phyloP scores from a whole-genome alignment of 2,797 vertebrate genomes.

The Alfaro cultratus region DNA sequence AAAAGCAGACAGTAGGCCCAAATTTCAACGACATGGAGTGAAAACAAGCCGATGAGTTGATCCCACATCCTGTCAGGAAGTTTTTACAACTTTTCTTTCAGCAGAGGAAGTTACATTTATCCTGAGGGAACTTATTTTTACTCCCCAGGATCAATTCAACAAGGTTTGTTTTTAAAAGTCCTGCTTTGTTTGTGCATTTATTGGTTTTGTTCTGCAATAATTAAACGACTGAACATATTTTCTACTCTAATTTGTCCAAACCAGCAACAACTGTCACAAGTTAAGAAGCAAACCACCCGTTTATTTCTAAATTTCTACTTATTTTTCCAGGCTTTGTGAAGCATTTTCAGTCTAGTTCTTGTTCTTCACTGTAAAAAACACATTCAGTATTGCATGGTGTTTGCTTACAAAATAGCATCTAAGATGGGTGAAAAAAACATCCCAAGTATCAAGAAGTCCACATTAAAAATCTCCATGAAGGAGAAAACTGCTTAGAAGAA shows the following conservation, averaged over 20 bases:
- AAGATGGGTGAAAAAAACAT: background rate
- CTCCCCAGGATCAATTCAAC: background rate
- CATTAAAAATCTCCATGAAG: background rate
- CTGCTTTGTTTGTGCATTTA: background rate
- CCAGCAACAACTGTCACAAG: background rate
- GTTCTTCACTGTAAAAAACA: background rate
- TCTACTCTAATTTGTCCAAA: background rate
- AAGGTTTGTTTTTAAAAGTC: background rate
- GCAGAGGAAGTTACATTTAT: constrained; percentile 20
- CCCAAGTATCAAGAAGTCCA: background rate
- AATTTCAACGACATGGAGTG: background rate
- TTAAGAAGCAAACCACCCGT: too few relatives aligned
- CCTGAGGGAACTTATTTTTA: constrained; percentile 3
- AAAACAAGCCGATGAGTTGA: background rate
- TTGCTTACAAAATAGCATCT: background rate
- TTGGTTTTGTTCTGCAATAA: background rate
- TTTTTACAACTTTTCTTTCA: constrained; percentile 1
- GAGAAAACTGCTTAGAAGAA: background rate
- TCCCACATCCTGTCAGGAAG: constrained; percentile 8
- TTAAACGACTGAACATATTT: background rate
- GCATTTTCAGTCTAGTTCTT: background rate
- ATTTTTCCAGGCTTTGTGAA: background rate
- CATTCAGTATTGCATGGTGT: background rate
- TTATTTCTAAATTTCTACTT: background rate
- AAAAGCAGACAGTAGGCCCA: background rate